Evolutionary conservation across 2,113 vertebrate species (phyloP).

Genomic region (Indri indri): DNA sequence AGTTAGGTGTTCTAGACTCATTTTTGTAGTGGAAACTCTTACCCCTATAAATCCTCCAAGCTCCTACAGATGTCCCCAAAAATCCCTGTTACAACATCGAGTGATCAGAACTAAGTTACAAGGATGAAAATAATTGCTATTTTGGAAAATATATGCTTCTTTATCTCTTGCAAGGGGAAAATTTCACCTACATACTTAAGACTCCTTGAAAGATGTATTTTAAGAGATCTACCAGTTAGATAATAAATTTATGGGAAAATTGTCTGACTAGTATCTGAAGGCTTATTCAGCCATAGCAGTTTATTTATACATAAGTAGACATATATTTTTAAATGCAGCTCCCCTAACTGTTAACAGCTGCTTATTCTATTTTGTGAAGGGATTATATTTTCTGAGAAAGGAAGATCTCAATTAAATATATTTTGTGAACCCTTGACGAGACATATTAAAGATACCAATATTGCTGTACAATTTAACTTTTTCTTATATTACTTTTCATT

Average conservation of each 20-base stretch:
- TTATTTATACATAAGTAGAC: not conserved
- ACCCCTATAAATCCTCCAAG: not conserved
- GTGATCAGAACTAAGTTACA: not conserved
- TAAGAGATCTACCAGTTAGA: slow-evolving; percentile 49
- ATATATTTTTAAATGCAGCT: slow-evolving; percentile 63
- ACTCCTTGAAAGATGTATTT: slow-evolving; percentile 44
- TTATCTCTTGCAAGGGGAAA: slow-evolving; percentile 34
- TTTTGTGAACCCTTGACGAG: slow-evolving; percentile 61
- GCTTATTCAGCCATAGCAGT: slow-evolving; percentile 33
- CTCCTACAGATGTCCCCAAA: not conserved
- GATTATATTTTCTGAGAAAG: slow-evolving; percentile 75
- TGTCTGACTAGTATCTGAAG: slow-evolving; percentile 12
- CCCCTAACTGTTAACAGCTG: slow-evolving; percentile 40
- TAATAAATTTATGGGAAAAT: slow-evolving; percentile 45
- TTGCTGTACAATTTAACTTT: not conserved
- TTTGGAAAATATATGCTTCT: slow-evolving; percentile 50
- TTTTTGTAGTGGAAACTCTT: slow-evolving; percentile 48
- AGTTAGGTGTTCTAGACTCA: slow-evolving; percentile 25
- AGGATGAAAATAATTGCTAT: slow-evolving; percentile 25
- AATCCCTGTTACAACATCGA: not conserved
- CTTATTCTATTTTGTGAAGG: slow-evolving; percentile 74
- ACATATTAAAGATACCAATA: slow-evolving; percentile 43
- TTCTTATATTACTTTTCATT: not conserved
- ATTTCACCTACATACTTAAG: slow-evolving; percentile 13
- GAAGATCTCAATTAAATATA: slow-evolving; percentile 58